Base-by-base conservation (phyloP, 1,140 invertebrate species). In the Pseudomyrmex concolor region DNA sequence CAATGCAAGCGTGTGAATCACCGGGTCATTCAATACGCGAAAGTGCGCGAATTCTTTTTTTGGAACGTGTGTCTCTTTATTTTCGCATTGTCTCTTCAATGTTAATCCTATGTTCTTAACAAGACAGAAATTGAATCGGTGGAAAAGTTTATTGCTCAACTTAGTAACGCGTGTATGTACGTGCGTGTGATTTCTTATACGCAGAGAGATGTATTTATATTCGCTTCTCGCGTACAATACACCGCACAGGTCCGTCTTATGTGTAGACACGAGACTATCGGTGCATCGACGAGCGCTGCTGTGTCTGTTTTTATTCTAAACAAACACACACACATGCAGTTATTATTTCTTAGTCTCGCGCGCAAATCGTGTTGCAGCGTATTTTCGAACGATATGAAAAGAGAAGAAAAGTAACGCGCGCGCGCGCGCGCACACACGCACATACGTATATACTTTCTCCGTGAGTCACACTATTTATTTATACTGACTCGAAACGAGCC, bases 391-490 rank as follows among this genome's bases (percentile, higher is more conserved):
- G 43, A 71, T 43, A 54, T 55, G 54, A 50, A 50, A 48, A 71
- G 54, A 80, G 66, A 80, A 70, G 76, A 80, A 80, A 70, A 57
- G 51, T 59, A 71, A 60, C 34, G 43, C 71, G 71, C 55, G 76
- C 34, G 43, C 71, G 71, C 55, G 76, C 12, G 76, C 66, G 5
- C 34, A 34, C 5, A 34, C 34, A 34, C 34, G 34, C 34, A 25
- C 25, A 34, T 34, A 34, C 34, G 5, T 5, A 70, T 66, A 80
- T 80, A 70, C 76, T 80, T 80, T 71, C 66, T 12, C 54, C 22
- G 22, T 80, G 76, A 80, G 66, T 80, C 76, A 80, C 43, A 34
- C 76, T 80, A 80, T 80, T 71, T 80, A 71, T 80, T 57, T 54
- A n/a, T 59, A 68, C 50, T 19, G 76, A 10, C 45, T 50, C 48